Base-by-base conservation (phyloP, 2,113 vertebrate species). In the Alethe diademata region DNA sequence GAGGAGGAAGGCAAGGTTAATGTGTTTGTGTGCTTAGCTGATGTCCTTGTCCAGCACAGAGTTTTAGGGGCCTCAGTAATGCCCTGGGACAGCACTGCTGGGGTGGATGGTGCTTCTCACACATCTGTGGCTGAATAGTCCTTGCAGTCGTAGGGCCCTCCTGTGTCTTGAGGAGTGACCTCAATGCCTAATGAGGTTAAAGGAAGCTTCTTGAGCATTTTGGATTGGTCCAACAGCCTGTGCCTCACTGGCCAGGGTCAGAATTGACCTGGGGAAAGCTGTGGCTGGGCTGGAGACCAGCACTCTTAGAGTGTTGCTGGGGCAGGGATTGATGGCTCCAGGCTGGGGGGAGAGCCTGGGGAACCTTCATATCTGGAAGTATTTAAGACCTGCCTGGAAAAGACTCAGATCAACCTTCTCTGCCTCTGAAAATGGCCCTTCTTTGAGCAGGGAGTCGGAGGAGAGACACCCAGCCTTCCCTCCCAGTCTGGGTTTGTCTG, bases 21-120 rank as follows among this genome's bases (percentile, higher is more conserved):
- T 0, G 2, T 9, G 19, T 43, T 2, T 0, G 2, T 70, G 45
- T 35, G 29, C 11, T 65, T 61, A 69, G 28, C 42, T 60, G 24
- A 16, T 3, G 5, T 60, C 45, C 61, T 74, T 36, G 25, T 14
- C 42, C 67, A 78, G 40, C 25, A 67, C 33, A 72, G 19, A 14
- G 13, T 29, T 51, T 66, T 11, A 38, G 74, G 45, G 54, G 29
- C 45, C 70, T 78, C 57, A 69, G 25, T 11, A 35, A 35, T 3
- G 9, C 48, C 18, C n/a, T 28, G n/a, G 12, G 23, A 72, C 23
- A 10, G 33, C 57, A 69, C 25, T 19, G 23, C 65, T 78, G 48
- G 72, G 70, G n/a, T 11, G 24, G 19, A 31, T 19, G 48, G 24
- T 73, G 53, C 40, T 72, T 54, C 73, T 87, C 53, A 65, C 12